A percentile compares a stretch with the other conserved stretches of the same genome.
Conservation (phyloP, 1,140 invertebrate species). For the Tribolium castaneum region DNA sequence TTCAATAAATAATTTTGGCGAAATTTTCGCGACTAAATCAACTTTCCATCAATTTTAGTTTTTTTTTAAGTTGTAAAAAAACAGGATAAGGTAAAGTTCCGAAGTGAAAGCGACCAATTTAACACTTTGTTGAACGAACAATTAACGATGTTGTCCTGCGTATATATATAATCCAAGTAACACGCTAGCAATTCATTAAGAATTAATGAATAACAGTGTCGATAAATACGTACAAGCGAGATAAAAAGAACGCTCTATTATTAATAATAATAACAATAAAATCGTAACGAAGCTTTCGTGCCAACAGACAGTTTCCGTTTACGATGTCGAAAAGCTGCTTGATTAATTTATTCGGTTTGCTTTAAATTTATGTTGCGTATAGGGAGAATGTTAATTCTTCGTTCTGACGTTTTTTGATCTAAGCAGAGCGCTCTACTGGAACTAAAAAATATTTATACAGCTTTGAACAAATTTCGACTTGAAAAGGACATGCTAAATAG, state of each 20-base stretch:
- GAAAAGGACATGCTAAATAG: neutral
- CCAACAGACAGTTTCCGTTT: neutral
- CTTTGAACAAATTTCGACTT: neutral
- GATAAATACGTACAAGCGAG: constrained; percentile 3
- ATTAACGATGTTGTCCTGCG: constrained; percentile 8
- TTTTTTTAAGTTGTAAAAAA: too few relatives aligned
- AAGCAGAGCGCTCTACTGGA: neutral
- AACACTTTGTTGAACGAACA: constrained; percentile 11
- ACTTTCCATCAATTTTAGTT: too few relatives aligned
- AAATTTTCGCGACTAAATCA: too few relatives aligned
- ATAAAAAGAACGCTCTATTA: constrained; percentile 4
- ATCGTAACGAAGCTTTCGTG: constrained; percentile 18
- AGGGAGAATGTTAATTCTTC: neutral
- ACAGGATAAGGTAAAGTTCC: too few relatives aligned
- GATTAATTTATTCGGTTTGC: neutral
- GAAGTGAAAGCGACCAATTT: neutral
- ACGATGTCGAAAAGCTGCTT: neutral
- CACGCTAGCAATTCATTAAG: constrained; percentile 25
- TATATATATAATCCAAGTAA: neutral
- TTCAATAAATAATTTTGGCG: too few relatives aligned
- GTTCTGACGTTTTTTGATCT: neutral
- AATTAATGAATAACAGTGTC: constrained; percentile 30
- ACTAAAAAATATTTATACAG: neutral
- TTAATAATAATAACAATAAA: constrained; percentile 7
- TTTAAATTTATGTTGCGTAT: constrained; percentile 8